A percentile compares a stretch with the other conserved stretches of the same genome.
Evolutionary conservation across 2,888 invertebrate genomes (phyloP).

Genomic region (Tachina grossa): DNA sequence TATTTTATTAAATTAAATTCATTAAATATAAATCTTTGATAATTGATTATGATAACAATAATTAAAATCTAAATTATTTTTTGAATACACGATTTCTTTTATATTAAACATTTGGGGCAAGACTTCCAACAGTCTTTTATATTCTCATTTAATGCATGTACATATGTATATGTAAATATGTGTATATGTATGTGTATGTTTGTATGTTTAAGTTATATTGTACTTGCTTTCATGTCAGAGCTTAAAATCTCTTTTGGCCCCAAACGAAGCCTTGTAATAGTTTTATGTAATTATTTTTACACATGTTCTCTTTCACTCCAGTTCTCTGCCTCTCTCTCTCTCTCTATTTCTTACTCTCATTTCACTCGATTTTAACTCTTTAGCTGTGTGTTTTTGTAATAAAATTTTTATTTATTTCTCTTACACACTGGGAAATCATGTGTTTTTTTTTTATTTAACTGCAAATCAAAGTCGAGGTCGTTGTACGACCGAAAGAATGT

Average conservation of each 20-base stretch:
- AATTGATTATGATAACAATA: neutral
- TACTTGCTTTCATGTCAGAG: conserved; percentile 24
- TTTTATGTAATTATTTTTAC: conserved; percentile 9
- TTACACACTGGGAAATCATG: conserved; percentile 64
- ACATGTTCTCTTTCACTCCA: neutral
- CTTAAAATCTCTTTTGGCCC: conserved; percentile 36
- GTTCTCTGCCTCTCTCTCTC: neutral
- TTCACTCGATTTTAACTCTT: neutral
- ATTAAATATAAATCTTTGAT: too few species aligned
- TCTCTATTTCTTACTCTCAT: neutral
- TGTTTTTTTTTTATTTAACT: conserved; percentile 73
- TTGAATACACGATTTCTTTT: neutral
- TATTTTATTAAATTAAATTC: too few species aligned
- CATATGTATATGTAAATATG: neutral
- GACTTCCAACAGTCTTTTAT: conserved; percentile 3
- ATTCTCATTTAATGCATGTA: conserved; percentile 13
- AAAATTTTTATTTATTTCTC: conserved; percentile 42
- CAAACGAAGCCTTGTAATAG: conserved; percentile 38
- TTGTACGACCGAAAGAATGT: conserved; percentile 82
- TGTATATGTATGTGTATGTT: too few species aligned
- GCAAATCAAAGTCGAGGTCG: conserved; percentile 82
- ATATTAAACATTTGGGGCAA: neutral
- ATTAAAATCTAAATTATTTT: neutral
- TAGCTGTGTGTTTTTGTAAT: conserved; percentile 9
- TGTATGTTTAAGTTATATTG: neutral